A percentile compares a stretch with the other conserved stretches of the same genome.
phyloP scores from a whole-genome alignment of 2,888 invertebrate genomes.

The Cinara cedri region DNA sequence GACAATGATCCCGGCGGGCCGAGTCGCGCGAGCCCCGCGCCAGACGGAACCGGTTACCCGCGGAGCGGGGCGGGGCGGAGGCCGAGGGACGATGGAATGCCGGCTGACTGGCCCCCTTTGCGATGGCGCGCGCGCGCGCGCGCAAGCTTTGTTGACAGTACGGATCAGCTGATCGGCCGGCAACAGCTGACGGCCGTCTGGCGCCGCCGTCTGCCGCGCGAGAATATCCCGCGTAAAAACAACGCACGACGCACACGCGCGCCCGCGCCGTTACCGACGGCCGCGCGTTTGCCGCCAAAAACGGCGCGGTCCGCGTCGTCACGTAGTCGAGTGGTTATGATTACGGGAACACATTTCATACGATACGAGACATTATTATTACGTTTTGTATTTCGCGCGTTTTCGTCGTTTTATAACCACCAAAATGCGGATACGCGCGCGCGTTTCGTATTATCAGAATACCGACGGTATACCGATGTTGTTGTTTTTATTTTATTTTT shows the following conservation, averaged over 20 bases:
- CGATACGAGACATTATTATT: neutral
- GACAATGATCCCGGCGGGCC: slow-evolving; percentile 54
- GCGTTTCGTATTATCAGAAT: no score
- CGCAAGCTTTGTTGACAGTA: slow-evolving; percentile 54
- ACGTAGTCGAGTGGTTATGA: neutral
- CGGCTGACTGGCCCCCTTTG: slow-evolving; percentile 18
- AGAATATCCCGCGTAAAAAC: slow-evolving; percentile 46
- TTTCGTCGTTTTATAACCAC: neutral
- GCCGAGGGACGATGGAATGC: slow-evolving; percentile 35
- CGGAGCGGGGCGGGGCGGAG: slow-evolving; percentile 21
- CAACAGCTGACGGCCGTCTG: slow-evolving; percentile 43
- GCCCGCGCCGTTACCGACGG: slow-evolving; percentile 1
- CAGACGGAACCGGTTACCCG: slow-evolving; percentile 42
- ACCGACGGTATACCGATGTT: neutral
- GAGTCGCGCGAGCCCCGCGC: neutral
- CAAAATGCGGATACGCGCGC: no score
- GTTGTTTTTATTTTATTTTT: slow-evolving; percentile 3
- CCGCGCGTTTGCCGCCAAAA: slow-evolving; percentile 45
- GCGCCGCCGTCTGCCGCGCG: slow-evolving; percentile 48
- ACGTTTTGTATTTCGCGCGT: neutral
- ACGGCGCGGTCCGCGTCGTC: neutral
- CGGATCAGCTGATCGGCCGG: slow-evolving; percentile 42
- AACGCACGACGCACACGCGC: slow-evolving; percentile 22
- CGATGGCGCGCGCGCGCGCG: slow-evolving; percentile 57
- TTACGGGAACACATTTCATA: neutral